Base-by-base conservation (phyloP, 2,888 invertebrate genomes). In the Polydrusus tereticollis region DNA sequence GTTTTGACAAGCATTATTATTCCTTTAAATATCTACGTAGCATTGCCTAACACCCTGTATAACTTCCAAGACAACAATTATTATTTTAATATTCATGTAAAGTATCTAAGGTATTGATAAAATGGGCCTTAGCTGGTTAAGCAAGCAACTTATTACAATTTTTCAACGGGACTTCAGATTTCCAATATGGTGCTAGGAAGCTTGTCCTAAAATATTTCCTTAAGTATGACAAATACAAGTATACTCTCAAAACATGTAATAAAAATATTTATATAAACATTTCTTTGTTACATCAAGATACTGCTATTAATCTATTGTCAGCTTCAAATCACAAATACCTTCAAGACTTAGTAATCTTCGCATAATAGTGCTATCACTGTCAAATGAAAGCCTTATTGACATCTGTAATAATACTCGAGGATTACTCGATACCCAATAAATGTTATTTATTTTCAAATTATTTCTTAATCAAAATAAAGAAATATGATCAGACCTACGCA, bases 401-500 rank as follows among this genome's bases (percentile, higher is more conserved):
- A 55, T 14, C 8, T 55, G 29, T 29, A 29, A 55, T 55, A 29
- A 16, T 55, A 55, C 29, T 55, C 29, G 1, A 55, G 18, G 4
- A 29, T 55, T 16, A 18, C 29, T 16, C 2, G 1, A 29, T 55
- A 29, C 8, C 6, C n/a, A n/a, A n/a, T n/a, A n/a, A 14, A 2
- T 23, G 29, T 55, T 29, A 55, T 55, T 55, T 55, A 55, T 18
- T 29, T 55, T 16, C 2, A 55, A 55, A 55, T 55, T 33, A 29
- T 55, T 29, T 55, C 52, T 55, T 16, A 29, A 55, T 55, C 52
- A 55, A 55, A 29, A 29, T 29, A 29, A 20, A 55, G 18, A 29
- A 55, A 55, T 33, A 55, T 52, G 7, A n/a, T 26, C 29, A 55
- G 26, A 1, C 52, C 52, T 55, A 55, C 52, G 29, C 52, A 55